Base-by-base conservation (phyloP, 2,113 vertebrate genomes). In the Haplochromis burtoni region DNA sequence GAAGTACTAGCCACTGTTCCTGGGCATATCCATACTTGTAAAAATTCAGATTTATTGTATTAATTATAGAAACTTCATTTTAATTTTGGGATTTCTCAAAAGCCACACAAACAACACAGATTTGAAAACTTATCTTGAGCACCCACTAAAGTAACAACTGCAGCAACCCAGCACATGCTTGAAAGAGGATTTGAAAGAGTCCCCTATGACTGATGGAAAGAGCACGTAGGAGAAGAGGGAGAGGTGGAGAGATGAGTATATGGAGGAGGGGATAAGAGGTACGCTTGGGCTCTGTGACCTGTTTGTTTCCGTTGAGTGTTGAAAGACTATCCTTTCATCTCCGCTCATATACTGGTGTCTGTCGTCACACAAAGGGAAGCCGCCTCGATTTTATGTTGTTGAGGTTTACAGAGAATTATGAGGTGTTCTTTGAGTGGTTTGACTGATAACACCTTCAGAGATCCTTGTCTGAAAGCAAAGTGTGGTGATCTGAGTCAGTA, bases 281-380 rank as follows among this genome's bases (percentile, higher is more conserved):
- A 85, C 6, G 55, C 85, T 87, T 66, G 40, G 80, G 78, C 91
- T 88, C 87, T 81, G 83, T 55, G 63, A 86, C 73, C 73, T 90
- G 93, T 96, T 95, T 95, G 91, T 94, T 95, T 95, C 93, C 88
- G 84, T 92, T 92, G 71, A 78, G 88, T 40, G 91, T 87, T 91
- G 92, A 94, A 90, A 94, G 89, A 86, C 86, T 86, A 91, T 91
- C 92, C 91, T 94, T 95, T 95, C 80, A 95, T 95, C 90, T 96
- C 54, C 4, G 3, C 89, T 86, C 82, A 84, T 88, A 88, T 92
- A 88, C 91, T 89, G 91, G 90, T 92, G 82, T 93, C 87, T 93
- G 89, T 92, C 73, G 66, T 93, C 84, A 91, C 92, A 93, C 87
- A 82, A 71, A 78, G 66, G 81, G 81, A 90, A 94, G 88, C 83